These are phyloP conservation scores for Lepidostoma basale DNA, from an alignment of 1,140 invertebrate species.

Conservation along the genomic window DNA sequence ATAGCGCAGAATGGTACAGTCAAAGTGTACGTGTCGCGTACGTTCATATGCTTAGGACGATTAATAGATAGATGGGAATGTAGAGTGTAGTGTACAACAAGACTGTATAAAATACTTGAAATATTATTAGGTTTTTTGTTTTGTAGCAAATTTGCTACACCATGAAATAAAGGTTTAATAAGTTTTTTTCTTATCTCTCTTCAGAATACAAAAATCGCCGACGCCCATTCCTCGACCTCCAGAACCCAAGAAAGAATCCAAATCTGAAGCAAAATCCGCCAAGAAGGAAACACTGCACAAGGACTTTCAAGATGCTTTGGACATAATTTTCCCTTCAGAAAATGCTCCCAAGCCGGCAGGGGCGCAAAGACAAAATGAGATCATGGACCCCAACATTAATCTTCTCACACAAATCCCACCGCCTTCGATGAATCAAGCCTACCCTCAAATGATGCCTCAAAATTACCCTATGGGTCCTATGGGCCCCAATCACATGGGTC, in stretches of 20 bases:
- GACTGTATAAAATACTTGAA: too few relatives aligned
- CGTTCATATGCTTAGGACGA: too few relatives aligned
- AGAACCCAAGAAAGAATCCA: neutral
- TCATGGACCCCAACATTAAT: slow-evolving; percentile 47
- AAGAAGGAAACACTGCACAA: slow-evolving; percentile 57
- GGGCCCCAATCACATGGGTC: slow-evolving; percentile 10
- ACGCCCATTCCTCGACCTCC: neutral
- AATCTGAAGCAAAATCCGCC: neutral
- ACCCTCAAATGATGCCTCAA: slow-evolving; percentile 25
- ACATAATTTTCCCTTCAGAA: slow-evolving; percentile 71
- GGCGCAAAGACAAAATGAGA: slow-evolving; percentile 42
- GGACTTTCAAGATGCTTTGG: slow-evolving; percentile 72
- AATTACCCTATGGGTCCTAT: slow-evolving; percentile 15
- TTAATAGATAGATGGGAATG: too few relatives aligned
- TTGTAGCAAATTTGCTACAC: too few relatives aligned
- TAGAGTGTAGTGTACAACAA: too few relatives aligned
- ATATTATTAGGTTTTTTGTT: too few relatives aligned
- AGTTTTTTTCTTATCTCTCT: too few relatives aligned
- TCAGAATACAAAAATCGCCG: slow-evolving; percentile 37
- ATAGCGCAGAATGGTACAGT: too few relatives aligned
- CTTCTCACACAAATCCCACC: slow-evolving; percentile 48
- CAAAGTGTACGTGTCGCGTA: too few relatives aligned
- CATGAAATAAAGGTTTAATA: too few relatives aligned
- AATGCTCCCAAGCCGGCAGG: slow-evolving; percentile 30
- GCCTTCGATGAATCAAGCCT: slow-evolving; percentile 17